Conservation (phyloP, 2,113 vertebrate genomes). For the Ardeotis arabs region DNA sequence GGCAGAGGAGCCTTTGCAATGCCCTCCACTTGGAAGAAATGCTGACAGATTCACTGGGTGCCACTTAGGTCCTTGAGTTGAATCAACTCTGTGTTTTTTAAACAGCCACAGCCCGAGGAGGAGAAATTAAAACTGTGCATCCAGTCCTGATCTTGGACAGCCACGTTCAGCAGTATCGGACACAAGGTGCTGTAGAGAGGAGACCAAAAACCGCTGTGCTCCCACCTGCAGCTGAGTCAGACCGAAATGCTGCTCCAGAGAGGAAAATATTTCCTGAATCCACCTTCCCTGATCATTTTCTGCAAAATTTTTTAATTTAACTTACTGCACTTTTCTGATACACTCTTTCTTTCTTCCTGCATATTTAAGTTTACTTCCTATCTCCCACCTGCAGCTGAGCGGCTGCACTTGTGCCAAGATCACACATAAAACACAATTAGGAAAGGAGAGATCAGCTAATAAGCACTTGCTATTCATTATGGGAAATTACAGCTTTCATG, state of each 20-base stretch:
- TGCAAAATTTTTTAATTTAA: background rate
- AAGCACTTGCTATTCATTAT: slow-evolving; percentile 3
- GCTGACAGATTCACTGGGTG: background rate
- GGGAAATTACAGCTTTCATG: background rate
- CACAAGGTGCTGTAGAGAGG: background rate
- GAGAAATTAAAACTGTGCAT: background rate
- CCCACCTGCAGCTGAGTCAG: background rate
- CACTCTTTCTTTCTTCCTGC: background rate
- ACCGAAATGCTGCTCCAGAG: background rate
- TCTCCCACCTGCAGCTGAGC: background rate
- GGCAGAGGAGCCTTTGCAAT: background rate
- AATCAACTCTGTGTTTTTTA: background rate
- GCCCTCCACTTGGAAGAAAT: background rate
- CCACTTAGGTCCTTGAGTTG: background rate
- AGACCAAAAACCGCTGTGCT: background rate
- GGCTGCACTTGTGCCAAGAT: background rate
- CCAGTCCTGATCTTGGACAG: background rate
- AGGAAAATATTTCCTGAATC: background rate
- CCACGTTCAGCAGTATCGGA: background rate
- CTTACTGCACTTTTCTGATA: background rate
- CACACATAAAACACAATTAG: background rate
- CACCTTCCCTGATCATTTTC: background rate
- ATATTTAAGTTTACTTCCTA: background rate
- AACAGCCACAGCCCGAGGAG: background rate
- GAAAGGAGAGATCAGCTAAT: background rate